Percentiles rank a stretch among this genome's conserved stretches.
Evolutionary conservation across 2,888 invertebrate species (phyloP).

Genomic region (Agrochola lota): DNA sequence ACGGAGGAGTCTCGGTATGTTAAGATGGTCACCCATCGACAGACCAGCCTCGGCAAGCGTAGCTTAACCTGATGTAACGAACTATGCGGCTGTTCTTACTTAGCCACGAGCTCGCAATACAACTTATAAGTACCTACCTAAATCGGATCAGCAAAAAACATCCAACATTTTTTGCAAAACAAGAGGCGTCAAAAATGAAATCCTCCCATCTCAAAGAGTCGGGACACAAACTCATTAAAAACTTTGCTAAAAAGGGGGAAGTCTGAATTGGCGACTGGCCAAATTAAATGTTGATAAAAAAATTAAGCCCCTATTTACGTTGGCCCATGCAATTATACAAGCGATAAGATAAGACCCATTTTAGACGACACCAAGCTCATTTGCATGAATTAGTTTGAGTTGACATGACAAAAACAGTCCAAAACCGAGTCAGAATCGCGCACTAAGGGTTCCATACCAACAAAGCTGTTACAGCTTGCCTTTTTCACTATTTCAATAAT

Average conservation of each 20-base stretch:
- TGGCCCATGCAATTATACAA: constrained; percentile 78
- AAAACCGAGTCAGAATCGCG: neutral
- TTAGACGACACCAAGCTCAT: constrained; percentile 79
- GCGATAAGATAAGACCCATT: constrained; percentile 83
- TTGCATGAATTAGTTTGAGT: constrained; percentile 85
- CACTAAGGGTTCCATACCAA: neutral
- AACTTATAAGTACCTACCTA: neutral
- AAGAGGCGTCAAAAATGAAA: constrained; percentile 45
- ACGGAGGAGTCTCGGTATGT: too few species aligned
- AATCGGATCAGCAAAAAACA: constrained; percentile 22
- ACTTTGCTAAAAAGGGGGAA: constrained; percentile 53
- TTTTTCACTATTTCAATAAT: too few species aligned
- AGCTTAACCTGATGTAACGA: too few species aligned
- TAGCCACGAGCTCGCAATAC: neutral
- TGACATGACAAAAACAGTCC: constrained; percentile 71
- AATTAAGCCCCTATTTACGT: constrained; percentile 75
- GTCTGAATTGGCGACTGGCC: constrained; percentile 70
- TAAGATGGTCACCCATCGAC: too few species aligned
- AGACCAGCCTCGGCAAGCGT: too few species aligned
- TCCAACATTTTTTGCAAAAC: constrained; percentile 35
- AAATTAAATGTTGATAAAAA: constrained; percentile 75
- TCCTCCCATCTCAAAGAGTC: constrained; percentile 40
- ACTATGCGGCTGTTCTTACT: too few species aligned
- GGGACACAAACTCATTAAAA: constrained; percentile 64
- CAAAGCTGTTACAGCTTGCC: neutral